Evolutionary conservation across 2,888 invertebrate species (phyloP).

Genomic region (Bombyx huttoni): DNA sequence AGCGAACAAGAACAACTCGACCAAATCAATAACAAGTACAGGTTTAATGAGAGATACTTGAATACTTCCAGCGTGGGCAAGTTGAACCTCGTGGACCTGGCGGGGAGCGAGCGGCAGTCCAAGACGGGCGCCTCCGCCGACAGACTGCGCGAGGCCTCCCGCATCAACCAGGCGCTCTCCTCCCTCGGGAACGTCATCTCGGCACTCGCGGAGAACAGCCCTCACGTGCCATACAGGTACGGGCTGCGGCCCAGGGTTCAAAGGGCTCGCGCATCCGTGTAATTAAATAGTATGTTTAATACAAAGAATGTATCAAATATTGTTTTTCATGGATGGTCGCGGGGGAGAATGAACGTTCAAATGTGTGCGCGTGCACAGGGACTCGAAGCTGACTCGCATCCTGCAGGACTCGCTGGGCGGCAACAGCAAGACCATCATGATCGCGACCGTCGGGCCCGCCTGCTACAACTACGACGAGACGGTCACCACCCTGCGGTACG

Average conservation of each 20-base stretch:
- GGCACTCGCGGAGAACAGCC: constrained; percentile 93
- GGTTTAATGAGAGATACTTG: not conserved
- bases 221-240: constrained; percentile 92
- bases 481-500: constrained; percentile 94
- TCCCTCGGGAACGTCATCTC: constrained; percentile 99
- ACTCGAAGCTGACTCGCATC: constrained; percentile 95
- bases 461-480: constrained; percentile 98
- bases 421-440: constrained; percentile 99
- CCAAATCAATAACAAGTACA: too few relatives aligned
- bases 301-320: too few relatives aligned
- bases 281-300: too few relatives aligned
- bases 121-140: constrained; percentile 97
- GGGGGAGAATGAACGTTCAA: not conserved
- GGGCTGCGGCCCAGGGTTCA: too few relatives aligned
- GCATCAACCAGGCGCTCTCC: constrained; percentile 96
- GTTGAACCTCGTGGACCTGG: constrained; percentile 96
- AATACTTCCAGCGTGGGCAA: constrained; percentile 83
- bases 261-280: too few relatives aligned
- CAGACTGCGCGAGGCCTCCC: constrained; percentile 94
- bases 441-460: constrained; percentile 98
- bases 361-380: constrained; percentile 60
- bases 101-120: constrained; percentile 96
- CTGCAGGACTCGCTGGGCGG: constrained; percentile 98
- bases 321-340: too few relatives aligned
- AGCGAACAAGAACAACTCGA: too few relatives aligned